Base-by-base conservation (phyloP, 2,888 invertebrate species). In the Drosophila mayaguana region DNA sequence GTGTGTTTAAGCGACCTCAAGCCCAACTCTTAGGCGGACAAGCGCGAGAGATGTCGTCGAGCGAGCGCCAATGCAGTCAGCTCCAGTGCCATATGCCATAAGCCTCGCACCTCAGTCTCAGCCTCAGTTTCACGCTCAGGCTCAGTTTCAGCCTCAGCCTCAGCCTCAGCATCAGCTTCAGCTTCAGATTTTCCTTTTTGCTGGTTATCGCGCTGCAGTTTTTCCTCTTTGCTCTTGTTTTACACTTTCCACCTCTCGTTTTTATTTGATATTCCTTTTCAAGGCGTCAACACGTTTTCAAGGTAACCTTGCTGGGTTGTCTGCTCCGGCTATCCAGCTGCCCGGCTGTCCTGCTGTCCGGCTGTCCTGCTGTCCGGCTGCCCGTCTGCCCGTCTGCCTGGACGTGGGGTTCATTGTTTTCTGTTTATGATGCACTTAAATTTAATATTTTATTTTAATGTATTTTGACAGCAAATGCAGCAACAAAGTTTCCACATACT, bases 371-470 rank as follows among this genome's bases (percentile, higher is more conserved):
- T 34, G 50, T 11, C 34, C 14, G 50, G 5, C 50, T 18, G 28
- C n/a, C 40, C n/a, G n/a, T 2, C 18, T 20, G 43, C 5, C 42
- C 50, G 65, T 20, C 25, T 40, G 45, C 25, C 18, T 50, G 63
- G 60, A 32, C 20, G 16, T 57, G 55, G 72, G 64, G 51, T 81
- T 81, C 74, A 78, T 88, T 85, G 83, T 85, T 72, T 63, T 70
- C 57, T 75, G 75, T 88, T 90, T 89, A 83, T 81, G 81, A 75
- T 83, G 83, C 81, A 82, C 83, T 91, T 81, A 88, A 90, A 81
- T 88, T 90, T 87, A 91, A 91, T 91, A 90, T 91, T 91, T 91
- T 90, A 91, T 91, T 90, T 91, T 85, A 81, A 90, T 90, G 80
- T 72, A 34, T 72, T 66, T 82, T 57, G 65, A 25, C 73, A 77